Evolutionary conservation across 2,888 invertebrate species (phyloP), one percentile per base, ranked within the genome.

Genomic region (Synergus japonicus): DNA sequence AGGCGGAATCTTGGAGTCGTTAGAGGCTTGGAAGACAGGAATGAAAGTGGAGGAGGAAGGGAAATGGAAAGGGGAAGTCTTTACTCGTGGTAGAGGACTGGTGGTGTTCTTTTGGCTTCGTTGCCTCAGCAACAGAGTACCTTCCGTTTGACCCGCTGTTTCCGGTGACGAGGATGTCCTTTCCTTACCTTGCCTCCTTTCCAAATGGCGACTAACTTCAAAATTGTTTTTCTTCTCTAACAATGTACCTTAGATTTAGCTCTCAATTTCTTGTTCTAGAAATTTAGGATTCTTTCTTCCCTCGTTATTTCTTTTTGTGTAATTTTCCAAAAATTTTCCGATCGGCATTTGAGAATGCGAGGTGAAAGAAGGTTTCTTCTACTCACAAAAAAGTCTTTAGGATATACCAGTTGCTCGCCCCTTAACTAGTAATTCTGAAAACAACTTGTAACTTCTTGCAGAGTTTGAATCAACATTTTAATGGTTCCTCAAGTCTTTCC

Each of bases 81-180:
- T 82, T 81, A 81, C 80, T 84, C 80, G 22, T 79, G 78, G 46
- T 54, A 79, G 81, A 77, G 77, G 46, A 73, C 79, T 58, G 69
- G 82, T 85, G 86, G 84, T 85, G 85, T 86, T 87, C 86, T 87
- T 86, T 87, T 84, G 85, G 85, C 85, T 78, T 82, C 79, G 89
- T 89, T 89, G 89, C 89, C 89, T 87, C 88, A 89, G 90, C 89
- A 90, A 90, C 89, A 88, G 88, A 88, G 89, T 88, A 88, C 86
- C 88, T 88, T 89, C 88, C 88, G 87, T 89, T 87, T 89, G 88
- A 89, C 90, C 88, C 86, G 87, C 85, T 87, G 88, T 87, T 89
- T 89, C 89, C 88, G 87, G 87, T 86, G 87, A 88, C 87, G 87
- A 86, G 85, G 83, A 88, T 86, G 86, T 84, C 79, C 84, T 85